Evolutionary conservation across 2,888 invertebrate genomes (phyloP), one percentile per base, ranked within the genome.

Genomic region (Camponotus fellah): DNA sequence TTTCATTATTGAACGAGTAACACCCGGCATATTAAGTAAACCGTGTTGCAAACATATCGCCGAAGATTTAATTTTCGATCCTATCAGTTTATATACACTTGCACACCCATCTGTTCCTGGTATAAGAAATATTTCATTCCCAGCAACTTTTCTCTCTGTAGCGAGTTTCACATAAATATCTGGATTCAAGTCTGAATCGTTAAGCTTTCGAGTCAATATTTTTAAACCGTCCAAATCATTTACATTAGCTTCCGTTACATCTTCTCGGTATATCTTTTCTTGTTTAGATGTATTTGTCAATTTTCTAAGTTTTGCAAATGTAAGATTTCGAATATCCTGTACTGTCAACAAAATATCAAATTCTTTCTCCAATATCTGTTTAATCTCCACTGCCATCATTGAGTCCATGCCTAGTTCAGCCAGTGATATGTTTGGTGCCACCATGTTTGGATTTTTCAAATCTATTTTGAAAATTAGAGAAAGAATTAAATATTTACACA

Each of bases 401-500:
- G 99, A 99, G 95, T 99, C 99, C 97, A 99, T 98, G 49, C 99
- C 99, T 87, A 99, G 95, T 94, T 99, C 99, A 1, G 98, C 98
- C 1, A 99, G 95, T 0, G 97, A 96, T 0, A 97, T 96, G 92
- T 97, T 97, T 85, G 96, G 96, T 58, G 97, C 97, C 0, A 97
- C 96, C 0, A 96, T 96, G 95, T 97, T 97, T 93, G 93, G 93
- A 86, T 95, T 95, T 68, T 94, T 93, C 10, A 95, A 85, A 56
- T 94, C 95, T 95, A 60, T 26, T 69, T 69, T 12, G 12, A 6
- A n/a, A 69, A 34, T 34, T 49, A 49, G 17, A 66, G 14, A 8
- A 21, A 21, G 1, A 40, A 17, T 21, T 65, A 65, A 5, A 60
- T 60, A 26, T 60, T 60, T 60, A 8, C 5, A 40, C 21, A 14